Conservation (phyloP, 2,113 vertebrate genomes). For the Hypanus sabinus region DNA sequence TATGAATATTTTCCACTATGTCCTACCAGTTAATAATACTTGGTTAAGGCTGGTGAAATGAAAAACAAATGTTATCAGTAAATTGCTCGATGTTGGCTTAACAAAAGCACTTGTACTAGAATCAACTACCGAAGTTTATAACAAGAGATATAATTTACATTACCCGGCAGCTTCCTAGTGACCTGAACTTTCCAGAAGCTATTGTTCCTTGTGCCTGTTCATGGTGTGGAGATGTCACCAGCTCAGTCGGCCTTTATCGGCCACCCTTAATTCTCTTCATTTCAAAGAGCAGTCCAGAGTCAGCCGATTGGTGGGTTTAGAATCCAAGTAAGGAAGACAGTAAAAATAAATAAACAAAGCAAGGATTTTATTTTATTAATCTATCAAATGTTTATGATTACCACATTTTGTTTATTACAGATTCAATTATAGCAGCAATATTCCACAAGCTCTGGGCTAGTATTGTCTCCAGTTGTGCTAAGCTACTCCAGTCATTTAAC, state of each 20-base stretch:
- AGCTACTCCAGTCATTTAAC: background rate
- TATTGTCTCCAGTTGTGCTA: too few relatives aligned
- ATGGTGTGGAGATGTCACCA: too few relatives aligned
- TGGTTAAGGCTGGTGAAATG: background rate
- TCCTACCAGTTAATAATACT: background rate
- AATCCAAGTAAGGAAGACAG: background rate
- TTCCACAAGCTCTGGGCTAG: background rate
- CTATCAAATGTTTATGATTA: background rate
- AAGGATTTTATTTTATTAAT: background rate
- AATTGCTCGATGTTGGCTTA: background rate
- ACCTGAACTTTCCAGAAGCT: background rate
- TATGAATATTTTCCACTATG: background rate
- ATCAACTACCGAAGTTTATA: background rate
- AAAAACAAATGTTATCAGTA: background rate
- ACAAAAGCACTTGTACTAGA: background rate
- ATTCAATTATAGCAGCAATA: background rate
- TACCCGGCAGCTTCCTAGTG: background rate
- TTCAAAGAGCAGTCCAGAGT: too few relatives aligned
- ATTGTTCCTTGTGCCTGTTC: background rate
- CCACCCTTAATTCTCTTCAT: too few relatives aligned
- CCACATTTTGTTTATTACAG: background rate
- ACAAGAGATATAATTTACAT: background rate
- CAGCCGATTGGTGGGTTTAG: too few relatives aligned
- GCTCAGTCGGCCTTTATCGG: too few relatives aligned
- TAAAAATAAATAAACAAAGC: background rate